Percentiles rank a stretch among this genome's conserved stretches.
These are phyloP conservation scores for Manduca sexta DNA, from an alignment of 1,140 invertebrate genomes.

Conservation along the genomic window DNA sequence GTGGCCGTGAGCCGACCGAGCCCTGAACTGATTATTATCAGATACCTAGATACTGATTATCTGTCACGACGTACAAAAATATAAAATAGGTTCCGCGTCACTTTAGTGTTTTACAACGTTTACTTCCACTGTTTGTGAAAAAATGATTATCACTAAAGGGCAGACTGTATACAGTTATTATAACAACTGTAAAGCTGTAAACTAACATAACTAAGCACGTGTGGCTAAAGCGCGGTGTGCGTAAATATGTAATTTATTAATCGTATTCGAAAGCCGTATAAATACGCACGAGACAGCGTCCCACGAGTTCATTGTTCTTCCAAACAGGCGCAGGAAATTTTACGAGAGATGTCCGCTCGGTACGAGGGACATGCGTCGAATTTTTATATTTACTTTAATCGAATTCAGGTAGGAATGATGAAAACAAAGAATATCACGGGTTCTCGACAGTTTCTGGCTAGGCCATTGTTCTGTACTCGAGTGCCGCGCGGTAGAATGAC, in stretches of 20 bases:
- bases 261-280: no score
- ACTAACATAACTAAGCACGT: no score
- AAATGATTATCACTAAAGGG: no score
- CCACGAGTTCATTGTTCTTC: slow-evolving; percentile 48
- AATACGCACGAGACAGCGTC: background rate
- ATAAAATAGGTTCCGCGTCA: slow-evolving; percentile 26
- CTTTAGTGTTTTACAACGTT: slow-evolving; percentile 29
- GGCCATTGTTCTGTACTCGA: slow-evolving; percentile 50
- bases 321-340: slow-evolving; percentile 50
- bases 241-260: slow-evolving; percentile 9
- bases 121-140: no score
- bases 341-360: slow-evolving; percentile 53
- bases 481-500: slow-evolving; percentile 54
- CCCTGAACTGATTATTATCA: slow-evolving; percentile 21
- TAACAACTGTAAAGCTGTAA: no score
- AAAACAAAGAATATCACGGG: slow-evolving; percentile 54
- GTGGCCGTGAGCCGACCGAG: slow-evolving; percentile 5
- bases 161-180: no score
- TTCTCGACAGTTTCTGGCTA: slow-evolving; percentile 45
- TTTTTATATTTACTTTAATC: slow-evolving; percentile 64
- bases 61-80: slow-evolving; percentile 37
- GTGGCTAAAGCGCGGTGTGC: no score
- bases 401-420: slow-evolving; percentile 28
- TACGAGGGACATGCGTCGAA: slow-evolving; percentile 46
- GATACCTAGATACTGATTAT: slow-evolving; percentile 34